Percentiles rank a stretch among this genome's conserved stretches.
phyloP scores from a whole-genome alignment of 1,140 invertebrate species.

The Heterodera schachtii region DNA sequence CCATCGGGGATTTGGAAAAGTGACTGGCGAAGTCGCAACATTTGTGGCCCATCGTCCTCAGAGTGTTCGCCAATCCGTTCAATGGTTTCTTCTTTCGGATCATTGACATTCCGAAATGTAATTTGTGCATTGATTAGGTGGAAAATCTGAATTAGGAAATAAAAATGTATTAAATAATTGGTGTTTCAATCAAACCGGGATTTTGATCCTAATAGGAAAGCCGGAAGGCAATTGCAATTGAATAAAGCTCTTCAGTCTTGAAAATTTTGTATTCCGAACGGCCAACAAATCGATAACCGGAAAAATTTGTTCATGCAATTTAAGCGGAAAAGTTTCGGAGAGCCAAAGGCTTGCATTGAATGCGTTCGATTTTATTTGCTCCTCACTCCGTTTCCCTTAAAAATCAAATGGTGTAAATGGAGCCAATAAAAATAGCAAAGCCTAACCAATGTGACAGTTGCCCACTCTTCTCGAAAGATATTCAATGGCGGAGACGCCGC shows the following conservation, averaged over 20 bases:
- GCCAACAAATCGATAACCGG: constrained; percentile 34
- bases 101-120: constrained; percentile 38
- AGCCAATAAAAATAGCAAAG: not conserved
- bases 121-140: constrained; percentile 41
- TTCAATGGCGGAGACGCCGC: constrained; percentile 5
- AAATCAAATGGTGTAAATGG: too few species aligned
- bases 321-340: constrained; percentile 40
- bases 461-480: constrained; percentile 25
- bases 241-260: constrained; percentile 39
- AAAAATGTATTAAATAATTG: not conserved
- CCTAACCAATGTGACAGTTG: constrained; percentile 10
- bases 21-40: constrained; percentile 24
- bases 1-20: constrained; percentile 38
- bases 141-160: constrained; percentile 11
- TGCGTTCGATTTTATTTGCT: constrained; percentile 31
- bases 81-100: constrained; percentile 13
- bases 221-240: constrained; percentile 40
- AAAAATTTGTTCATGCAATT: constrained; percentile 41
- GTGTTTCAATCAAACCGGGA: constrained; percentile 12
- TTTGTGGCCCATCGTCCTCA: constrained; percentile 23
- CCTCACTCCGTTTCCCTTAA: constrained; percentile 24
- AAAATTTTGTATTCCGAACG: constrained; percentile 39
- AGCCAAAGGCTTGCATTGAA: constrained; percentile 42
- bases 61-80: not conserved
- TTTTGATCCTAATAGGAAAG: constrained; percentile 39